Conservation (phyloP, 2,888 invertebrate genomes). For the Caenorhabditis plicata region DNA sequence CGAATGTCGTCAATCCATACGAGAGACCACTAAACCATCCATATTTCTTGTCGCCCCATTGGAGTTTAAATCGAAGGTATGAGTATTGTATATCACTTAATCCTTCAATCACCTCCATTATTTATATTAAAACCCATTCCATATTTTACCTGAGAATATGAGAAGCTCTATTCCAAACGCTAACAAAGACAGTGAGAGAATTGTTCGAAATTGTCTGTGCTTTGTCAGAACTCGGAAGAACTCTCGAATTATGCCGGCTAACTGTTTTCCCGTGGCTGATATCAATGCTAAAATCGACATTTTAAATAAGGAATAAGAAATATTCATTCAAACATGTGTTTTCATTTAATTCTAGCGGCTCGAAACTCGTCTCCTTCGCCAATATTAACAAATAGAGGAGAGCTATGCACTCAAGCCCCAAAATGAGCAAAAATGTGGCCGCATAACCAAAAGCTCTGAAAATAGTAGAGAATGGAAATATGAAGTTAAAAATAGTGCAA, state of each 20-base stretch:
- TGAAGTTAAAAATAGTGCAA: background rate
- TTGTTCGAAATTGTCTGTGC: constrained; percentile 21
- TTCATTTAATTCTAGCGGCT: constrained; percentile 8
- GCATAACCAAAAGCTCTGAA: constrained; percentile 66
- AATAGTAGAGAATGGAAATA: background rate
- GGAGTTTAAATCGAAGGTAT: constrained; percentile 52
- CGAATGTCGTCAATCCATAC: constrained; percentile 50
- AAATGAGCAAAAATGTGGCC: constrained; percentile 63
- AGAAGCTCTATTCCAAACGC: constrained; percentile 54
- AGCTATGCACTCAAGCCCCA: constrained; percentile 56
- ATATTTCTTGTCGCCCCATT: constrained; percentile 60
- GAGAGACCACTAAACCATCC: constrained; percentile 60
- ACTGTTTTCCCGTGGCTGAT: constrained; percentile 18
- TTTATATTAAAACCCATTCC: too few relatives aligned
- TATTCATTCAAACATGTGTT: constrained; percentile 25
- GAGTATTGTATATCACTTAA: constrained; percentile 57
- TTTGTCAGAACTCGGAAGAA: constrained; percentile 37
- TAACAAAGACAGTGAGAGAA: constrained; percentile 43
- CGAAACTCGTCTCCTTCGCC: constrained; percentile 35
- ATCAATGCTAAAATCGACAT: constrained; percentile 18
- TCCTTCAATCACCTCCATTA: constrained; percentile 28
- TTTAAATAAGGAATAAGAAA: constrained; percentile 1
- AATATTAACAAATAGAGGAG: constrained; percentile 62
- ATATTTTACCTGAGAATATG: constrained; percentile 29
- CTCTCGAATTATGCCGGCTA: constrained; percentile 25